Percentiles rank a stretch among this genome's conserved stretches.
Conservation (phyloP, 2,797 vertebrate species). For the Fringilla coelebs region DNA sequence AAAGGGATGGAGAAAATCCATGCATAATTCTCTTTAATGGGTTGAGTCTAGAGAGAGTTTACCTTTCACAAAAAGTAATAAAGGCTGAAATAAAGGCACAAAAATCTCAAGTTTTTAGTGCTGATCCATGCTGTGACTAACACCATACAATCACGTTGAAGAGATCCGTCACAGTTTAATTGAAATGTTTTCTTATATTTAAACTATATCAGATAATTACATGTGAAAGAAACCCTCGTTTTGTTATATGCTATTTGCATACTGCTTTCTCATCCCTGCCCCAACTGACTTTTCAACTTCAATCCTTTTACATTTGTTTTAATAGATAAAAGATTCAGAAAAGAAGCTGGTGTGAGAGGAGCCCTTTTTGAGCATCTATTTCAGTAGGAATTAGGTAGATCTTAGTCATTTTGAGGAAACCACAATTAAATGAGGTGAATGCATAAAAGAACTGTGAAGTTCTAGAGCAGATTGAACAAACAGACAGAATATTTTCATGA, state of each 20-base stretch:
- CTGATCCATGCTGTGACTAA: not conserved
- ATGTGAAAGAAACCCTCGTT: not conserved
- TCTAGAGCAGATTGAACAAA: not conserved
- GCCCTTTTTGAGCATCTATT: not conserved
- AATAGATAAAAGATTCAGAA: not conserved
- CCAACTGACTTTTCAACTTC: not conserved
- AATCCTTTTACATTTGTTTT: not conserved
- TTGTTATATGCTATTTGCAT: not conserved
- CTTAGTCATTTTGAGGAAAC: not conserved
- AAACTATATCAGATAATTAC: not conserved
- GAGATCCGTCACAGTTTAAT: not conserved
- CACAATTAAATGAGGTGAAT: not conserved
- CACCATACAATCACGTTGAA: fast-evolving
- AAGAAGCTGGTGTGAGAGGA: not conserved
- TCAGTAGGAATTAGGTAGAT: not conserved
- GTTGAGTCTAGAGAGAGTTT: not conserved
- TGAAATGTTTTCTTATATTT: not conserved
- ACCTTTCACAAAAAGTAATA: slow-evolving; percentile 22
- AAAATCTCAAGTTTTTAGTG: not conserved
- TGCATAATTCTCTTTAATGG: slow-evolving; percentile 40
- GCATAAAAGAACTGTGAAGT: not conserved
- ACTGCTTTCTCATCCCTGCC: fast-evolving
- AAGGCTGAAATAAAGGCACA: not conserved
- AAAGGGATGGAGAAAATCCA: slow-evolving; percentile 41
- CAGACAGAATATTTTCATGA: not conserved